Base-by-base conservation (phyloP, 2,888 invertebrate genomes). In the Archips crataeganus region DNA sequence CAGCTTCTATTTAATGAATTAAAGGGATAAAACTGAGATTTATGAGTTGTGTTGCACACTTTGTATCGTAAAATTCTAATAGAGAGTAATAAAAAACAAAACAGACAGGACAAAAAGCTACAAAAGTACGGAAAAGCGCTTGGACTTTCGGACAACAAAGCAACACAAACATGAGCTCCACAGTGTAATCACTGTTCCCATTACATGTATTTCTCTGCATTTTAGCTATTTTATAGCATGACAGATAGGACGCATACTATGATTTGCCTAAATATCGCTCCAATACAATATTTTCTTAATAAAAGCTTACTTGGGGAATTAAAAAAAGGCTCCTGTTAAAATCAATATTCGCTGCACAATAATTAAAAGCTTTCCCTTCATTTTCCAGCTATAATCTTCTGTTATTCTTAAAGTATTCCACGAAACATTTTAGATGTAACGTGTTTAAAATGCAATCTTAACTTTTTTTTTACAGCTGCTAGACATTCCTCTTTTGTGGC, bases 101-200 rank as follows among this genome's bases (percentile, higher is more conserved):
- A 57, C 10, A 32, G 57, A 57, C 57, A 5, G 39, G 6, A 39
- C 39, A 39, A 39, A 57, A 57, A 32, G 10, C 3, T 3, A 54
- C 54, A 32, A 32, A 57, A 32, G 9, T 11, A 54, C 54, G 32
- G 32, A 5, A 32, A 57, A 32, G 32, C 11, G n/a, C 57, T 51
- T n/a, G 11, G 2, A 57, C 3, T 11, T 57, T 32, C 3, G 10
- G 32, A 57, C 57, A 57, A 23, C 11, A 32, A 57, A 63, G 45
- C 32, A 13, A 47, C 47, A 42, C 60, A 60, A 71, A 60, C 59
- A 65, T 5, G n/a, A 64, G 34, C 11, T 45, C 9, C 45, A 42
- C n/a, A 64, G 45, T 34, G 57, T 51, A 34, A 8, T 9, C 2
- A 32, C 59, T 42, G 47, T 49, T 42, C 59, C 51, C 45, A 59